A percentile compares a stretch with the other conserved stretches of the same genome.
Conservation (phyloP, 2,888 invertebrate species). For the Nematopogon swammerdamellus region DNA sequence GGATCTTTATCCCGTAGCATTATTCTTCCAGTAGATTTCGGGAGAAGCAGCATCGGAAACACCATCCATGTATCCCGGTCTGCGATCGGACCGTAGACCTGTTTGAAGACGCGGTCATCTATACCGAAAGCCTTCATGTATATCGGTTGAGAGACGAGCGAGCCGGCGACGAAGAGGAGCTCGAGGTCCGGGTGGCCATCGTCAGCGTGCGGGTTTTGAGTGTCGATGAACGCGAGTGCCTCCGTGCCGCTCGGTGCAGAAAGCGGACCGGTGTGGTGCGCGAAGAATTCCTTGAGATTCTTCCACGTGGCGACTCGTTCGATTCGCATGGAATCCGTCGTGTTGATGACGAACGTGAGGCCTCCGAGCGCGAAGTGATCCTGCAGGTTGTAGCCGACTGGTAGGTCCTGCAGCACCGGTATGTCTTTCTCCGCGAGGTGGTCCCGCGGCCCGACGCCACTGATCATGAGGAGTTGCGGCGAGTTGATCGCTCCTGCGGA, state of each 20-base stretch:
- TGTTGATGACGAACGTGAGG: slow-evolving; percentile 64
- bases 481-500: slow-evolving; percentile 77
- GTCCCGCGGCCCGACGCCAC: slow-evolving; percentile 68
- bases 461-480: slow-evolving; percentile 79
- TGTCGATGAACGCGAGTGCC: slow-evolving; percentile 53
- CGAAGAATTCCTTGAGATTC: slow-evolving; percentile 53
- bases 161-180: slow-evolving; percentile 51
- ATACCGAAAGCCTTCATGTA: slow-evolving; percentile 29
- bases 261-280: slow-evolving; percentile 36
- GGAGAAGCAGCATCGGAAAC: slow-evolving; percentile 61
- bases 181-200: slow-evolving; percentile 59
- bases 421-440: slow-evolving; percentile 59
- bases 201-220: slow-evolving; percentile 31
- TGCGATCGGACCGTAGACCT: slow-evolving; percentile 36
- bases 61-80: slow-evolving; percentile 47
- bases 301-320: slow-evolving; percentile 36
- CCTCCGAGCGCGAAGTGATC: slow-evolving; percentile 75
- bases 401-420: slow-evolving; percentile 56
- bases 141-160: slow-evolving; percentile 33
- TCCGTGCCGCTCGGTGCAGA: slow-evolving; percentile 38
- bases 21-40: slow-evolving; percentile 60
- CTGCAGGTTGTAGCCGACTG: slow-evolving; percentile 74
- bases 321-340: slow-evolving; percentile 62
- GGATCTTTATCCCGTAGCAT: slow-evolving; percentile 62
- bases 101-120: slow-evolving; percentile 37